Evolutionary conservation across 2,797 vertebrate genomes (phyloP).

Genomic region (Nyctibius grandis): DNA sequence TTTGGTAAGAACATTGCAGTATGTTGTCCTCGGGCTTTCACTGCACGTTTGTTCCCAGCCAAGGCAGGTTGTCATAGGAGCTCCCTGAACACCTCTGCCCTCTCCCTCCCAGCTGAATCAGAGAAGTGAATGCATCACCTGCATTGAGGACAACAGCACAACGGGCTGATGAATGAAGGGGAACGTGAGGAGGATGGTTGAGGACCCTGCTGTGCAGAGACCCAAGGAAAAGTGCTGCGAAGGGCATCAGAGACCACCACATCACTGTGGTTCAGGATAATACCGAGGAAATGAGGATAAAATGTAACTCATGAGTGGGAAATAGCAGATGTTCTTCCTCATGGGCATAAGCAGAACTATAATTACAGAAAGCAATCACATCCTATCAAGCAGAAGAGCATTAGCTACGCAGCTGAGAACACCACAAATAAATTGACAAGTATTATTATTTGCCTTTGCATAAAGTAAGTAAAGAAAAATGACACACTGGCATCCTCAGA

Average conservation of each 20-base stretch:
- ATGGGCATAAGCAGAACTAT: constrained; percentile 40
- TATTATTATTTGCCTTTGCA: constrained; percentile 31
- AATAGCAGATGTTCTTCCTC: constrained; percentile 66
- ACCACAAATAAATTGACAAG: constrained; percentile 45
- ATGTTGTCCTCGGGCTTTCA: neutral
- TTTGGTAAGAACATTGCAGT: neutral
- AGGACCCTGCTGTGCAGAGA: neutral
- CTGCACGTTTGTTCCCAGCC: neutral
- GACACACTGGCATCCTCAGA: neutral
- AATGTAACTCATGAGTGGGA: constrained; percentile 28
- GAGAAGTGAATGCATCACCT: neutral
- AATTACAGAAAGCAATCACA: constrained; percentile 36
- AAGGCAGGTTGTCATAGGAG: neutral
- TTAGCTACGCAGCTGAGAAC: constrained; percentile 23
- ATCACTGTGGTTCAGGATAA: neutral
- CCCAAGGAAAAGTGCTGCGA: neutral
- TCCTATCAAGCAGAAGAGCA: constrained; percentile 51
- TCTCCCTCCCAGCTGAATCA: neutral
- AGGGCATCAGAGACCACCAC: neutral
- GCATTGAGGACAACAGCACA: neutral
- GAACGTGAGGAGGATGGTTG: neutral
- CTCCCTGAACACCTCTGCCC: neutral
- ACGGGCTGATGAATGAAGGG: neutral
- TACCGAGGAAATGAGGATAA: neutral
- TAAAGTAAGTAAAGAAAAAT: neutral